Conservation (phyloP, 2,888 invertebrate genomes). For the Apocheima hispidaria region DNA sequence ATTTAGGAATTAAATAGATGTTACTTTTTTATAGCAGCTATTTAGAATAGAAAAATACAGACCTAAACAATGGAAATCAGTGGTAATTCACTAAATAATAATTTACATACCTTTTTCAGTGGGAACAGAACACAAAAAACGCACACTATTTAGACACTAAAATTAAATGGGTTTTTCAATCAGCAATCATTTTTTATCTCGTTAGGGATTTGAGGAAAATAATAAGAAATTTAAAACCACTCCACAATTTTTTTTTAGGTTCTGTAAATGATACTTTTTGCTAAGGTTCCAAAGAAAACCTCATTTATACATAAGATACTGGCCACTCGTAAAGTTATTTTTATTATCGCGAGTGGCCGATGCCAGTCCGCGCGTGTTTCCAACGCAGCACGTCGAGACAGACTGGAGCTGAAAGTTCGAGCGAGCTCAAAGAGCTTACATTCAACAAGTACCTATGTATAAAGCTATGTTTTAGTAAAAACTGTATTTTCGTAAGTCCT, state of each 20-base stretch:
- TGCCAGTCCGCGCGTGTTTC: constrained; percentile 45
- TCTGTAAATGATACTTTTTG: neutral
- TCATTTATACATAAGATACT: constrained; percentile 12
- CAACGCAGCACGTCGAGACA: constrained; percentile 20
- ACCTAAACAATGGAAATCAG: neutral
- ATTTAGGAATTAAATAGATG: no score
- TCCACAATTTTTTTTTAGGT: constrained; percentile 1
- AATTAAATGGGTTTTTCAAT: neutral
- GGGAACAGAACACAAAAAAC: neutral
- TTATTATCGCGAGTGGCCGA: constrained; percentile 27
- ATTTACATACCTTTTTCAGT: constrained; percentile 9
- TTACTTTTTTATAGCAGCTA: no score
- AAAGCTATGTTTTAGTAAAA: constrained; percentile 7
- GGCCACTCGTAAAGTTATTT: constrained; percentile 32
- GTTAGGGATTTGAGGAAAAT: no score
- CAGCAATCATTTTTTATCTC: constrained; percentile 6
- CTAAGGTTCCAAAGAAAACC: neutral
- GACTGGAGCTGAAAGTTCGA: constrained; percentile 58
- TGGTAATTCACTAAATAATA: neutral
- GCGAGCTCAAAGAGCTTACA: constrained; percentile 46
- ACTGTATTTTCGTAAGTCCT: neutral
- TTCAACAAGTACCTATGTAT: constrained; percentile 65
- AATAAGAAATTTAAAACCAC: no score
- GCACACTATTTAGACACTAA: neutral
- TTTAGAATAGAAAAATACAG: no score